Conservation (phyloP, 2,797 vertebrate genomes). For the Callimico goeldii region DNA sequence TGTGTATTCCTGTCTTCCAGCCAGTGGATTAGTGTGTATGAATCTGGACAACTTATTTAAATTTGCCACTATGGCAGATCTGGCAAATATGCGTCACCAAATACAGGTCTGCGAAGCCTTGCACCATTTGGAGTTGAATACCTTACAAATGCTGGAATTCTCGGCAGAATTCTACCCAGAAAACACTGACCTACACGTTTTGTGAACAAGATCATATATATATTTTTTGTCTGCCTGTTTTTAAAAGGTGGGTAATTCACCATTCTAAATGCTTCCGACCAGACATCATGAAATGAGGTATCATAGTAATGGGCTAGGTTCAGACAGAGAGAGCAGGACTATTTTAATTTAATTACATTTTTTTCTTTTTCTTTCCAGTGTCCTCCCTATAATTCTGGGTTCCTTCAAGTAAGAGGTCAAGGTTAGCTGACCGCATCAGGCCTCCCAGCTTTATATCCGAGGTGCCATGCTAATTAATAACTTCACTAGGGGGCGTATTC, state of each 20-base stretch:
- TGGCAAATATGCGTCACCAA: neutral
- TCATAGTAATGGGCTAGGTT: neutral
- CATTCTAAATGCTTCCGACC: neutral
- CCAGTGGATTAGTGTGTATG: neutral
- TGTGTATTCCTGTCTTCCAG: neutral
- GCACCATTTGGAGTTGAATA: fast-evolving
- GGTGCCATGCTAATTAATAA: constrained; percentile 79
- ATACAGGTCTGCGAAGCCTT: neutral
- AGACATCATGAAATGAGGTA: neutral
- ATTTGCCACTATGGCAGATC: neutral
- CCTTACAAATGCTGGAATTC: neutral
- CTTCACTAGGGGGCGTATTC: constrained; percentile 79
- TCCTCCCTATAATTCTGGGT: constrained; percentile 48
- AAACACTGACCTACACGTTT: neutral
- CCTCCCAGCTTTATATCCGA: constrained; percentile 69
- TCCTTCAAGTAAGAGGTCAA: constrained; percentile 60
- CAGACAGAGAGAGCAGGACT: neutral
- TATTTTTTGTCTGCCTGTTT: neutral
- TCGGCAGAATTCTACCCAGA: neutral
- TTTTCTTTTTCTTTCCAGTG: constrained; percentile 16
- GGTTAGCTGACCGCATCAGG: constrained; percentile 69
- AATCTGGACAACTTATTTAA: neutral
- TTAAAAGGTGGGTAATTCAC: neutral
- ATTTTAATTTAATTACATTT: neutral
- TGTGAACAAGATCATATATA: neutral